Evolutionary conservation across 2,797 vertebrate species (phyloP).

Genomic region (Malurus leucopterus): DNA sequence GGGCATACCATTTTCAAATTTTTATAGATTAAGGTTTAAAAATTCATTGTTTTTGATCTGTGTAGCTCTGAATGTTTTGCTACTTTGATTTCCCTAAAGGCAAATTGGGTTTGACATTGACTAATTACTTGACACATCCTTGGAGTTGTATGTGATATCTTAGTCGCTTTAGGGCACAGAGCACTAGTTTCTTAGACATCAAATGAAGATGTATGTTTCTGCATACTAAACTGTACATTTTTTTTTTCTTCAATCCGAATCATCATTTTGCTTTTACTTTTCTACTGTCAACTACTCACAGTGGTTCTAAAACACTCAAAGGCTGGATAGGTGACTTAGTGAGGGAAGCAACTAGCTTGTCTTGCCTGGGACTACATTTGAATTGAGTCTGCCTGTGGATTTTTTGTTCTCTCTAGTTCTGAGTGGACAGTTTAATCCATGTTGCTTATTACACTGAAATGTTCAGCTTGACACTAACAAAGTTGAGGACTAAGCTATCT

Average conservation of each 20-base stretch:
- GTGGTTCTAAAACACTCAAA: conserved; percentile 66
- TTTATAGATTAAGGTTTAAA: conserved; percentile 76
- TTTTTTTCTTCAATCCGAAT: conserved; percentile 57
- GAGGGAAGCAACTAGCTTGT: conserved; percentile 65
- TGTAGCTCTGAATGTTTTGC: conserved; percentile 78
- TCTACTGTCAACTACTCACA: conserved; percentile 71
- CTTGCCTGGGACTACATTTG: conserved; percentile 71
- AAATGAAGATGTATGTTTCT: conserved; percentile 70
- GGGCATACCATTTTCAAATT: conserved; percentile 78
- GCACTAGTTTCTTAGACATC: conserved; percentile 61
- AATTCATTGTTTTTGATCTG: conserved; percentile 71
- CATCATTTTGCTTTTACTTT: conserved; percentile 75
- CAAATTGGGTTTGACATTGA: conserved; percentile 73
- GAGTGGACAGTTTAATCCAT: conserved; percentile 64
- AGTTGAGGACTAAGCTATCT: conserved; percentile 65
- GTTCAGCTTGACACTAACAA: conserved; percentile 64
- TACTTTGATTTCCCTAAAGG: conserved; percentile 74
- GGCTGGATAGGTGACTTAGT: conserved; percentile 65
- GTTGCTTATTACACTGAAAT: conserved; percentile 60
- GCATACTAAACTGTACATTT: conserved; percentile 67
- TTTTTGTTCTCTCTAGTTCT: conserved; percentile 68
- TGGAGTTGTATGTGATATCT: conserved; percentile 70
- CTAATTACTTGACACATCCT: conserved; percentile 66
- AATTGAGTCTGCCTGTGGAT: conserved; percentile 70
- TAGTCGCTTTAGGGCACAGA: conserved; percentile 69